Base-by-base conservation (phyloP, 2,888 invertebrate genomes). In the Agonopterix alstromeriana region DNA sequence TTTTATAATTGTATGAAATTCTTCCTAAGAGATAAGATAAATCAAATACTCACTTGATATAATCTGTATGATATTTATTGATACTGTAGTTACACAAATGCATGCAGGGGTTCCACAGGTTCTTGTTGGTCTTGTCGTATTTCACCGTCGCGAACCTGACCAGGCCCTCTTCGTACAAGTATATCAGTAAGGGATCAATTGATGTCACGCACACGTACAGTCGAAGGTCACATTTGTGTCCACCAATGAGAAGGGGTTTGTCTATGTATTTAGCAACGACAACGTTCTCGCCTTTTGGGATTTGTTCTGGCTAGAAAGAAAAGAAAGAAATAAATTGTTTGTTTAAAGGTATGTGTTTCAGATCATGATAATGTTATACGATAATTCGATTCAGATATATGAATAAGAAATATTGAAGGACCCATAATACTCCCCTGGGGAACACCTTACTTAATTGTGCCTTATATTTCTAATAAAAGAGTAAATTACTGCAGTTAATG, bases 41-140 rank as follows among this genome's bases (percentile, higher is more conserved):
- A 17, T 36, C 11, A 35, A 10, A 41, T 27, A 90, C 94, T 91
- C 84, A 97, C 95, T 95, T 96, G 66, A 98, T 94, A 81, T 98
- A 99, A 85, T 97, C 96, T 50, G 96, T 95, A 80, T 96, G 98
- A 74, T 97, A 97, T 82, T 98, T 98, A 83, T 99, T 98, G 71
- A 99, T 97, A 84, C 97, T 98, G 83, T 98, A 99, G 84, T 99
- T 99, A 71, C 98, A 99, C 10, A 99, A 91, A 82, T 99, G 98
- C 95, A 98, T 98, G 83, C 96, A 98, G 0, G 95, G 97, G 81
- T 97, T 97, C 94, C 97, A 98, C 10, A 99, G 90, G 68, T 97
- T 97, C 74, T 97, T 97, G 62, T 96, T 94, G 61, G 94, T 95
- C 67, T 95, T 91, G 70, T 98, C 95, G 78, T 98, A 98, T 73